These are phyloP conservation scores for Epinephelus malabaricus DNA, from an alignment of 2,797 vertebrate species.

Conservation along the genomic window DNA sequence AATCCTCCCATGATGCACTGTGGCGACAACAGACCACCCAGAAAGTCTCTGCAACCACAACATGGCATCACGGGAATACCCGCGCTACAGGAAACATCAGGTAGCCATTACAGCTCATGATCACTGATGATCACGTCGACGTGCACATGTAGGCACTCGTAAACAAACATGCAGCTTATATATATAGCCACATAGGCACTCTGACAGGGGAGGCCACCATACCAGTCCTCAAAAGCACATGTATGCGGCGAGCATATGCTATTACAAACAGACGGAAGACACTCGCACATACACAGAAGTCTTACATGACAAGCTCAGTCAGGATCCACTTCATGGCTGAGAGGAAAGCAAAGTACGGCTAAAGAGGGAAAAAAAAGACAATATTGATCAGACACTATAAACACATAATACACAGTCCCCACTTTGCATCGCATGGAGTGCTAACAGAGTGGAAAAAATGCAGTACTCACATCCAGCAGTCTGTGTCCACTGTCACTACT, in stretches of 20 bases:
- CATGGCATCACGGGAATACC: constrained; percentile 68
- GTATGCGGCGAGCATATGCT: neutral
- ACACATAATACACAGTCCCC: neutral
- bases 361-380: constrained; percentile 34
- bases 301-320: constrained; percentile 98
- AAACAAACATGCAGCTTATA: constrained; percentile 68
- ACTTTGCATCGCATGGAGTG: neutral
- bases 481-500: constrained; percentile 93
- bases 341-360: constrained; percentile 96
- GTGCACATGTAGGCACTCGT: constrained; percentile 50
- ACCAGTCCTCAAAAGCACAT: constrained; percentile 19
- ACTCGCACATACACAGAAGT: constrained; percentile 50
- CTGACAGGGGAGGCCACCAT: constrained; percentile 34
- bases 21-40: constrained; percentile 86
- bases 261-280: constrained; percentile 36
- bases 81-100: constrained; percentile 74
- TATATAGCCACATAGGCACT: constrained; percentile 51
- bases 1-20: constrained; percentile 59
- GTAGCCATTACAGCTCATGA: constrained; percentile 65
- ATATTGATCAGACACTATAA: constrained; percentile 13
- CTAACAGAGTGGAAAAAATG: constrained; percentile 6
- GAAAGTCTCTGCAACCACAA: constrained; percentile 78
- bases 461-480: constrained; percentile 93
- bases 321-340: constrained; percentile 95
- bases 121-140: constrained; percentile 51